Percentiles rank a stretch among this genome's conserved stretches.
phyloP scores from a whole-genome alignment of 2,888 invertebrate species.

The Anthrax anthrax region DNA sequence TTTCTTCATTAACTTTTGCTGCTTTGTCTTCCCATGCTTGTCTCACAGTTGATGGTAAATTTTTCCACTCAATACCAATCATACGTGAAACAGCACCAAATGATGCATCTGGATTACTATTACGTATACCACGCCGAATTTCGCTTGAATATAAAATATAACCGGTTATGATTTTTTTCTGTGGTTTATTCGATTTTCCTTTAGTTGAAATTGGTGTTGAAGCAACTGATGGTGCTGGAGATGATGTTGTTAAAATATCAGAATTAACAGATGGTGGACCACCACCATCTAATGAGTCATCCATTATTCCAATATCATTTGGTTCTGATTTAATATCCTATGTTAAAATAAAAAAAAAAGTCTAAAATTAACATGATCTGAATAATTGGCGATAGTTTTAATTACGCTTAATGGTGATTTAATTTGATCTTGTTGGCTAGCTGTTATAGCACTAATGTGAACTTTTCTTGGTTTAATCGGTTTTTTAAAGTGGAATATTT shows the following conservation, averaged over 20 bases:
- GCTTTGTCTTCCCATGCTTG: conserved; percentile 92
- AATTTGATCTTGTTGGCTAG: neutral
- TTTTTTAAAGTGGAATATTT: conserved; percentile 67
- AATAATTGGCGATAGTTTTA: neutral
- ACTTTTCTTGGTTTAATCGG: conserved; percentile 44
- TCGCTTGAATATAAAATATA: conserved; percentile 98
- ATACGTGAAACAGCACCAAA: conserved; percentile 75
- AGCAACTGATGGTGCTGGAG: conserved; percentile 34
- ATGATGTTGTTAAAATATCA: conserved; percentile 51
- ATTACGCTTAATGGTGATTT: conserved; percentile 2
- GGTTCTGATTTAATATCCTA: conserved; percentile 21
- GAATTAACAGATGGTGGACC: conserved; percentile 69
- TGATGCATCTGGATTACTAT: conserved; percentile 84
- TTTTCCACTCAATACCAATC: conserved; percentile 84
- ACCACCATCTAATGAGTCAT: conserved; percentile 68
- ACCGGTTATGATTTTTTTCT: conserved; percentile 73
- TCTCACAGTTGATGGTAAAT: conserved; percentile 72
- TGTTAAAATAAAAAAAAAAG: neutral
- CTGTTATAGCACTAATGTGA: too few relatives aligned
- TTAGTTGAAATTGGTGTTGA: conserved; percentile 33
- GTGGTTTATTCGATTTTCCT: conserved; percentile 19
- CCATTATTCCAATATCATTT: conserved; percentile 39
- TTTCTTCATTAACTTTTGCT: conserved; percentile 72
- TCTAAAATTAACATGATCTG: too few relatives aligned
- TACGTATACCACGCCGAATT: conserved; percentile 79